A percentile compares a stretch with the other conserved stretches of the same genome.
phyloP scores from a whole-genome alignment of 2,888 invertebrate species.

The Drosophila algonquin region DNA sequence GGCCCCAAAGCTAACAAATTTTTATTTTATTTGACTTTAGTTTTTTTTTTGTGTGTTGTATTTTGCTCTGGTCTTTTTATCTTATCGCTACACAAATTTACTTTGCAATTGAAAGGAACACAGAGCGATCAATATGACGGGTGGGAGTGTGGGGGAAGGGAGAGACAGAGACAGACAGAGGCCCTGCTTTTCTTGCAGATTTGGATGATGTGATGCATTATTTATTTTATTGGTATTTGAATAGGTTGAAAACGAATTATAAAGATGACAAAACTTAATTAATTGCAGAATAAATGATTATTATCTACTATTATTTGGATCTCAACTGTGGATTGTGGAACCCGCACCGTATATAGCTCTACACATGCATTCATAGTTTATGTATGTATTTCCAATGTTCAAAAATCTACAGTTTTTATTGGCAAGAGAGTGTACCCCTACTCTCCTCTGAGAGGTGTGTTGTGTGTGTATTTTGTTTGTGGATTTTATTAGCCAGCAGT shows the following conservation, averaged over 20 bases:
- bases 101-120: conserved; percentile 34
- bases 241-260: too few species aligned
- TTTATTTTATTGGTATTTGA: background rate
- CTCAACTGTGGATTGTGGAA: background rate
- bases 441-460: background rate
- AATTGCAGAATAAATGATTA: background rate
- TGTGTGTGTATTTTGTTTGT: conserved; percentile 19
- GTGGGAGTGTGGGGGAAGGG: background rate
- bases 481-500: conserved; percentile 41
- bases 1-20: conserved; percentile 11
- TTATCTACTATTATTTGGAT: background rate
- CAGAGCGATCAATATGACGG: conserved; percentile 17
- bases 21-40: conserved; percentile 24
- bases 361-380: background rate
- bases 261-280: too few species aligned
- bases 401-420: background rate
- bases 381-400: background rate
- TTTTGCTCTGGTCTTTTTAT: conserved; percentile 12
- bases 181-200: background rate
- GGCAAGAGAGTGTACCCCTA: background rate
- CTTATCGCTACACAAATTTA: conserved; percentile 31
- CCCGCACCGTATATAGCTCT: background rate
- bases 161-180: background rate
- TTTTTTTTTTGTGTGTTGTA: conserved; percentile 31
- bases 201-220: background rate